Evolutionary conservation across 2,113 vertebrate species (phyloP), one percentile per base, ranked within the genome.

Genomic region (Tichodroma muraria): DNA sequence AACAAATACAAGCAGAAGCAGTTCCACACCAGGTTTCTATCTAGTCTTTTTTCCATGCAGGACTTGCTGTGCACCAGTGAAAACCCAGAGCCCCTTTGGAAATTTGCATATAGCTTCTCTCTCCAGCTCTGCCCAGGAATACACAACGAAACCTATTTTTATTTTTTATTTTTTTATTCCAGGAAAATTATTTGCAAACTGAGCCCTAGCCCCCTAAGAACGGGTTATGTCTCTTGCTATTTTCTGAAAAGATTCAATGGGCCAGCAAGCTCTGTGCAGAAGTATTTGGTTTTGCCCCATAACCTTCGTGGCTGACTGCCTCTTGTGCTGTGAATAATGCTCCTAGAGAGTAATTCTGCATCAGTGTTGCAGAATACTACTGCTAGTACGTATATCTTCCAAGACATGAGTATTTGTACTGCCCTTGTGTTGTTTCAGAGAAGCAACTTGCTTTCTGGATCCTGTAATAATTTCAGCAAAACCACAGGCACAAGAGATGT

Each of bases 391-490:
- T 20, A 0, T 15, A 8, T 11, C 17, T 42, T 47, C 28, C 14
- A 35, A 50, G 17, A 53, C 33, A 13, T 4, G 14, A 65, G 28
- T 31, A 63, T 20, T 37, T 68, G 50, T 19, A 42, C 27, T 7
- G 30, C 27, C 31, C 8, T 31, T 44, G 30, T 18, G 19, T 60
- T 0, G 0, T 30, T 71, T 85, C 50, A 76, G 66, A 77, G 33
- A 50, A 76, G 47, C 16, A 45, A 8, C 50, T 80, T 54, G 35
- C 19, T 60, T 64, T 89, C 65, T 56, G 35, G 31, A 71, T 65
- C 69, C 49, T 33, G 59, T 8, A 84, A 45, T 24, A 47, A 73
- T 80, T 92, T 92, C 96, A 91, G 69, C 59, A 82, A 89, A 90
- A 72, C 37, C 63, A 57, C 1, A 10, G 80, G 53, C 66, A 69